phyloP scores from a whole-genome alignment of 2,888 invertebrate genomes.

The Dioctria linearis region DNA sequence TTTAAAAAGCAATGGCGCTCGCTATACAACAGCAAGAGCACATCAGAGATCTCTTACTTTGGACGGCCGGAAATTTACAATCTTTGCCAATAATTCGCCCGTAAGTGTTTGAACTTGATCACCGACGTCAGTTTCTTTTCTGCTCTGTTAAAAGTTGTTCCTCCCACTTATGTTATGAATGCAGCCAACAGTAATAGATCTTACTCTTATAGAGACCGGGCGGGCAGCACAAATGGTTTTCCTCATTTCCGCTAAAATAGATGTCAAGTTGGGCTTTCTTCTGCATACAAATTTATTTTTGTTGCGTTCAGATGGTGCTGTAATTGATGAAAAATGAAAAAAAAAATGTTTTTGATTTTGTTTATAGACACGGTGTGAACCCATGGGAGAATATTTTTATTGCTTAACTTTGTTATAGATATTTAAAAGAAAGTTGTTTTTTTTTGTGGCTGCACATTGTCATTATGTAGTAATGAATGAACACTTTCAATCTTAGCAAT shows the following conservation, averaged over 20 bases:
- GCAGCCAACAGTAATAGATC: conserved; percentile 14
- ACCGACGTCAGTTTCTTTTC: conserved; percentile 34
- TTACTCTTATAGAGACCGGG: neutral
- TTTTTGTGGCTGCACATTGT: no score
- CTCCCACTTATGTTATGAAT: conserved; percentile 22
- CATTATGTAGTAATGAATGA: no score
- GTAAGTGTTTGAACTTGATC: conserved; percentile 41
- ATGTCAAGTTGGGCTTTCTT: conserved; percentile 46
- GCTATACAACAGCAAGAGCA: neutral
- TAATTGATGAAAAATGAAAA: no score
- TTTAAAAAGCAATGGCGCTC: neutral
- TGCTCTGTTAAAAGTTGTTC: neutral
- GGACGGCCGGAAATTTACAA: conserved; percentile 31
- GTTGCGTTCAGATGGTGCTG: neutral
- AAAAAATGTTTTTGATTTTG: no score
- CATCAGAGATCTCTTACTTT: neutral
- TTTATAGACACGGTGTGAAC: no score
- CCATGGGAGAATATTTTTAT: no score
- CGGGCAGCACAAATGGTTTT: neutral
- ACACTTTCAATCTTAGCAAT: no score
- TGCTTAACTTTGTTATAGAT: no score
- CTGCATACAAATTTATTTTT: conserved; percentile 21
- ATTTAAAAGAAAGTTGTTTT: no score
- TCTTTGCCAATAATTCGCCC: conserved; percentile 28
- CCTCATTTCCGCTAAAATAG: conserved; percentile 37